Evolutionary conservation across 1,140 invertebrate genomes (phyloP), one percentile per base, ranked within the genome.

Genomic region (Gonioctena quinquepunctata): DNA sequence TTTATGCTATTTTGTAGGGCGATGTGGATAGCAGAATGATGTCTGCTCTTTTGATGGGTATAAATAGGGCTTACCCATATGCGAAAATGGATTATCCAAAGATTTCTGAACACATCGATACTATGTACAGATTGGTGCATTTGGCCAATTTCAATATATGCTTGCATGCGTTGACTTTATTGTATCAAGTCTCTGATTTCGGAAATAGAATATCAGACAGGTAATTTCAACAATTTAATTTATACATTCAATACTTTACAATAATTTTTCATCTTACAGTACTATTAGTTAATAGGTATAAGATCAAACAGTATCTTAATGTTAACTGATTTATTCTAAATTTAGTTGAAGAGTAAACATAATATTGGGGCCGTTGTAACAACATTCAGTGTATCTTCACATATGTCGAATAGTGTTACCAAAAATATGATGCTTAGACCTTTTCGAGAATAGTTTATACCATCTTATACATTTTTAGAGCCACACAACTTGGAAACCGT

Each of bases 1-100:
- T 4, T 42, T 42, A 13, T 42, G 11, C 4, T 42, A 13, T 42
- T 48, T 52, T 52, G 50, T 75, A 94, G 89, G 94, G 95, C 21
- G 95, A 97, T 72, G 91, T 98, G 0, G 93, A 98, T 78, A 94
- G 91, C 49, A 91, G 94, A 78, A 91, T 98, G 84, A 95, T 99
- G 93, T 92, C 92, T 69, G 95, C 92, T 1, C 89, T 99, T 16
- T 84, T 98, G 54, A 91, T 90, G 54, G 96, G 96, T 1, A 92
- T 97, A 4, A 96, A 96, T 79, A 88, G 94, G 71, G 93, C 95
- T 2, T 96, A 92, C 85, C 93, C 93, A 1, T 95, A 89, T 85
- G 90, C 87, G 66, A 90, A 90, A 79, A 77, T 85, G 54, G 87
- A 87, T 68, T 85, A 84, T 42, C 77, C 84, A 2, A 86, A 88